Base-by-base conservation (phyloP, 2,888 invertebrate genomes). In the Pecten maximus region DNA sequence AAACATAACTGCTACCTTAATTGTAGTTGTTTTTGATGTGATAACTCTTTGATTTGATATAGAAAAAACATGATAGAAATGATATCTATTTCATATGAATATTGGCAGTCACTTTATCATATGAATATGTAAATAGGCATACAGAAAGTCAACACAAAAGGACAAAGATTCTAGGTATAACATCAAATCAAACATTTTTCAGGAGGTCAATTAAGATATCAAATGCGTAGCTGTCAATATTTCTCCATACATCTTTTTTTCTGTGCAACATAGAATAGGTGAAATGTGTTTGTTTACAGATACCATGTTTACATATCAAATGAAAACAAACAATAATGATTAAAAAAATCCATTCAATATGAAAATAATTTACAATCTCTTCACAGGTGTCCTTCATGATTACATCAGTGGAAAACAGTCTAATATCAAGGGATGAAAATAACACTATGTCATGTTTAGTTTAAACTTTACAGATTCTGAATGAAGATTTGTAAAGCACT, bases 21-120 rank as follows among this genome's bases (percentile, higher is more conserved):
- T n/a, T n/a, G 8, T 35, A 35, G 54, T 74, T 60, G 12, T 74
- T 35, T 44, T 35, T 74, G 74, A 74, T 74, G 35, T 28, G 35
- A 74, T 28, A 35, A 74, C 74, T 35, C 35, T 74, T 74, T 35
- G 35, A 35, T 74, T 74, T 35, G 23, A 10, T 2, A 35, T 2
- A 74, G 6, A 35, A 28, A 6, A 74, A 74, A 35, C 74, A 74
- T 74, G 74, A 74, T 35, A 35, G 28, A 74, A 74, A 60, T 60
- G 60, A n/a, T 6, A 60, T 28, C 4, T 6, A 35, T 74, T 74
- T 74, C 74, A 74, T 74, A 74, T 35, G 35, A 74, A 74, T 74
- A 35, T 74, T 74, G 74, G 74, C 74, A 74, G 74, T 74, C 74
- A 35, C 28, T 74, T 74, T 74, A 74, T 74, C 74, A 74, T 74